phyloP scores from a whole-genome alignment of 2,888 invertebrate genomes.

The Eupelmus urozonus region DNA sequence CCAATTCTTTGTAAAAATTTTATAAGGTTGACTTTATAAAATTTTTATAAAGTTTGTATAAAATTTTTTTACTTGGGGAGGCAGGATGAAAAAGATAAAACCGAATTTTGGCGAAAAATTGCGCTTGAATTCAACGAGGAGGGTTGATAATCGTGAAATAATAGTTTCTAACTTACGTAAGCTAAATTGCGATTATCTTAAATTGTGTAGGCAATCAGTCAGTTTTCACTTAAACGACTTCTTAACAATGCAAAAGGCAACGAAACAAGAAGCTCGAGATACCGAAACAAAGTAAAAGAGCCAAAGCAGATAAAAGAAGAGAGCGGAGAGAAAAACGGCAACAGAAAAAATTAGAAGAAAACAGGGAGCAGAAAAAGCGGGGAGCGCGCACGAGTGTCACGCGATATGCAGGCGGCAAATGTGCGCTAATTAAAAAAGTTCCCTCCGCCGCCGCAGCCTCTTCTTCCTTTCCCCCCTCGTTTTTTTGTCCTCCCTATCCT shows the following conservation, averaged over 20 bases:
- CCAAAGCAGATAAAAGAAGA: background rate
- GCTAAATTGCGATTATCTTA: too few species aligned
- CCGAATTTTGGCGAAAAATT: too few species aligned
- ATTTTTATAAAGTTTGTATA: too few species aligned
- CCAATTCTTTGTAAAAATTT: too few species aligned
- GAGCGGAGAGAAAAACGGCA: background rate
- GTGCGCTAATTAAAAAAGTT: conserved; percentile 66
- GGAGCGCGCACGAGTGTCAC: conserved; percentile 56
- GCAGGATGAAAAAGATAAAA: too few species aligned
- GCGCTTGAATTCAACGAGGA: too few species aligned
- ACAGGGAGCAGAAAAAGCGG: background rate
- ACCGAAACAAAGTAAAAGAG: background rate
- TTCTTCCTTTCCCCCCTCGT: conserved; percentile 16
- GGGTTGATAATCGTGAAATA: too few species aligned
- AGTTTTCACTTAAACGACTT: too few species aligned
- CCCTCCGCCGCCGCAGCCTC: conserved; percentile 21
- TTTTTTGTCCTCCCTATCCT: background rate
- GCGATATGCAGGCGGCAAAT: conserved; percentile 62
- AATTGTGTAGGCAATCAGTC: too few species aligned
- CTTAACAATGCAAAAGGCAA: background rate
- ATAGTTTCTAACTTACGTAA: too few species aligned
- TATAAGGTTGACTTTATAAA: too few species aligned
- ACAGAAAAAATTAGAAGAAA: background rate
- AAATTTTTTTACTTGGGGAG: too few species aligned
- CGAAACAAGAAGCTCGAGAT: background rate